Evolutionary conservation across 2,797 vertebrate species (phyloP).

Genomic region (Tachyglossus aculeatus): DNA sequence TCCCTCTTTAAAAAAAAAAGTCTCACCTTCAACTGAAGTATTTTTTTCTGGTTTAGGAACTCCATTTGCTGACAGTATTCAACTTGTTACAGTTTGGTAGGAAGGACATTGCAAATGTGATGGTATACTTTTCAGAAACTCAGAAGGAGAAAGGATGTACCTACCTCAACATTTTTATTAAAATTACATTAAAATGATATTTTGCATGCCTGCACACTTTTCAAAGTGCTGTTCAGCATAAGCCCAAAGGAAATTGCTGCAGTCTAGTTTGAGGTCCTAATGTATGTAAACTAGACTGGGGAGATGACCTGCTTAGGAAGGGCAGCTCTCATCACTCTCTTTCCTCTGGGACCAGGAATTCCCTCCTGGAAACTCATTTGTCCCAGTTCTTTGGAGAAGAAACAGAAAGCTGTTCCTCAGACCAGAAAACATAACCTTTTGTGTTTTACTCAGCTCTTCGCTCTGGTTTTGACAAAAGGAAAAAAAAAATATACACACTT

Average conservation of each 20-base stretch:
- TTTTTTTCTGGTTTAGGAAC: conserved; percentile 24
- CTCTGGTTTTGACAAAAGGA: no score
- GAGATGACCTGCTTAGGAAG: no score
- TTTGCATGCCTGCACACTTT: not conserved
- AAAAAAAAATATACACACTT: no score
- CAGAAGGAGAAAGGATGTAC: not conserved
- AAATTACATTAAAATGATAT: not conserved
- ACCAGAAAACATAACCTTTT: no score
- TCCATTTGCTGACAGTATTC: conserved; percentile 18
- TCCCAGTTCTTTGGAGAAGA: no score
- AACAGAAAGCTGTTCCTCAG: no score
- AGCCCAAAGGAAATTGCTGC: not conserved
- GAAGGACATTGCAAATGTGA: not conserved
- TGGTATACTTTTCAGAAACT: not conserved
- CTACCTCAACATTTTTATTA: not conserved
- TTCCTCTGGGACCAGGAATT: no score
- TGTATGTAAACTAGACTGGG: conserved; percentile 14
- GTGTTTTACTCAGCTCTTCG: no score
- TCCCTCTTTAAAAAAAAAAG: conserved; percentile 54
- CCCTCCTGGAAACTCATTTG: no score
- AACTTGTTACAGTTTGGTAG: conserved; percentile 8
- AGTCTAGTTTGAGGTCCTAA: conserved; percentile 1
- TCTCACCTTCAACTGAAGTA: conserved; percentile 58
- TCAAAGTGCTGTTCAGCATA: not conserved
- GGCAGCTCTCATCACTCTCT: no score